Evolutionary conservation across 2,113 vertebrate species (phyloP).

Genomic region (Chloropsis hardwickii): DNA sequence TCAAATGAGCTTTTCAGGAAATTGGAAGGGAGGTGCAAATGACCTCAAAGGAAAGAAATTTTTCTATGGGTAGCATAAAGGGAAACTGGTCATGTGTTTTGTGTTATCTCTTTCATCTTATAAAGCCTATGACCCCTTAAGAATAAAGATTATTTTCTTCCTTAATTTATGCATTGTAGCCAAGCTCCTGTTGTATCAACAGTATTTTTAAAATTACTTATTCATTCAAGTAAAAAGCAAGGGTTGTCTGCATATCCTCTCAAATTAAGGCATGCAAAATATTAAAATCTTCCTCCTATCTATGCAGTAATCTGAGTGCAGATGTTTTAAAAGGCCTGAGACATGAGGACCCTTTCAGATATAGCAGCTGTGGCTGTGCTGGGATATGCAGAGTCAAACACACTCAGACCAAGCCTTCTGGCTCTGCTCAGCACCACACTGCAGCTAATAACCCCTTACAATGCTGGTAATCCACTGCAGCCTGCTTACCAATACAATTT

Average conservation of each 20-base stretch:
- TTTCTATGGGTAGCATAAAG: neutral
- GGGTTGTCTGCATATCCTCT: neutral
- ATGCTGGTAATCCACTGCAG: neutral
- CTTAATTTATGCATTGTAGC: neutral
- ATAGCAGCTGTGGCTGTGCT: neutral
- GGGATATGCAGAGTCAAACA: neutral
- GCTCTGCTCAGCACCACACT: neutral
- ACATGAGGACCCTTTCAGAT: neutral
- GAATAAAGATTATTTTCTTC: conserved; percentile 3
- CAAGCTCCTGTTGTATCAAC: neutral
- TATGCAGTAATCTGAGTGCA: neutral
- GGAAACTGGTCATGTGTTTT: neutral
- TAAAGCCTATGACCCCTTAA: neutral
- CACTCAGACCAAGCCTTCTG: neutral
- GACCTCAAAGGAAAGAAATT: conserved; percentile 18
- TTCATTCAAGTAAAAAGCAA: neutral
- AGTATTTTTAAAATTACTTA: neutral
- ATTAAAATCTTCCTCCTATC: neutral
- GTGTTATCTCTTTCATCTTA: conserved; percentile 10
- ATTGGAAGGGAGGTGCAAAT: conserved; percentile 32
- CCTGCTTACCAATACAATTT: neutral
- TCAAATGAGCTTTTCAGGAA: conserved; percentile 43
- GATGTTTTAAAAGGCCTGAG: neutral
- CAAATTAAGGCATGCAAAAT: neutral
- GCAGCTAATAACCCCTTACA: neutral